Evolutionary conservation across 2,888 invertebrate species (phyloP), one percentile per base, ranked within the genome.

Genomic region (Phania funesta): DNA sequence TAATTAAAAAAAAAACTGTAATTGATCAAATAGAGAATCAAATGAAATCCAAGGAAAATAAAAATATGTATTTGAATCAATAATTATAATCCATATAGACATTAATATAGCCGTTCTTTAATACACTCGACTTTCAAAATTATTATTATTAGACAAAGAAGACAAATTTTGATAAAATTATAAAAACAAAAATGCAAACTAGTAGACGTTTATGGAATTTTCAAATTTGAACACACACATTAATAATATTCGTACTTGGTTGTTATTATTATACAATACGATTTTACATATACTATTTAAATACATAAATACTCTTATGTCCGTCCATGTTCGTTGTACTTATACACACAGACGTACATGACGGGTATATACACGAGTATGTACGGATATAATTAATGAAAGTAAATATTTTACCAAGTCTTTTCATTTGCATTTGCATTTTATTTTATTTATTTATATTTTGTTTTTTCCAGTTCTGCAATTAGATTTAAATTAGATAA

Each of bases 71-170:
- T n/a, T n/a, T n/a, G 48, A 29, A 13, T 54, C 13, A 26, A 29
- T 29, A 24, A 11, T 50, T 29, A 73, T 32, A 68, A 54, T 77
- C 76, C 78, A 73, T 77, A 82, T 77, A 83, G 81, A 73, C 79
- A 74, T 73, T 67, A 60, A 77, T 58, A 20, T 75, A 52, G 35
- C 8, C n/a, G 35, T 65, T 56, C n/a, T 76, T 60, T 48, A 20
- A 62, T 79, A 70, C 67, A 82, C 26, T 5, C 26, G 26, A 26
- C 3, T 26, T 26, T 26, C 26, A 26, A 26, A 26, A 26, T 26
- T 26, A 48, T 11, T 38, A 52, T 16, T 13, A 26, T 48, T 18
- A 41, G n/a, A 35, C 16, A 24, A 77, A 68, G 3, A 48, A 54
- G 22, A 52, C 1, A 32, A 62, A 67, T 46, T 46, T 3, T 2